Percentiles rank a stretch among this genome's conserved stretches.
Conservation (phyloP, 1,140 invertebrate genomes). For the Drosophila varians region DNA sequence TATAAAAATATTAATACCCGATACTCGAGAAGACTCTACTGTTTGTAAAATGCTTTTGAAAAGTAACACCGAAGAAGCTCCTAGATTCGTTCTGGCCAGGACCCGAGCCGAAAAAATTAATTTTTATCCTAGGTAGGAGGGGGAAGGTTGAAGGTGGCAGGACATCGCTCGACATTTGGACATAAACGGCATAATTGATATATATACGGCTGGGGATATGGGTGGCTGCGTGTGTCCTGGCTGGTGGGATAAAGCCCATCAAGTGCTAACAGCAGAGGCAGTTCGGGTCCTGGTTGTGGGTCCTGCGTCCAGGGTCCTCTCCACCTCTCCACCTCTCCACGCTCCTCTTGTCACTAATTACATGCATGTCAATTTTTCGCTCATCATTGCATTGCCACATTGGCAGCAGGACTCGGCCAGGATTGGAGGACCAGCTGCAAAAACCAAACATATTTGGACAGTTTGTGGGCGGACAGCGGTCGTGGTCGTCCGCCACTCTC, state of each 20-base stretch:
- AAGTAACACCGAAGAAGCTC: not conserved
- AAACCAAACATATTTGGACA: conserved; percentile 78
- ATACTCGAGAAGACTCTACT: no score
- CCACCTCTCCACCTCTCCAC: no score
- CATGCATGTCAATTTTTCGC: conserved; percentile 79
- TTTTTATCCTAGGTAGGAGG: conserved; percentile 20
- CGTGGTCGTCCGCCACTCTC: conserved; percentile 1
- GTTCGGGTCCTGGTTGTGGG: conserved; percentile 4
- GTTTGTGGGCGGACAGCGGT: conserved; percentile 57
- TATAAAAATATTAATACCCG: no score
- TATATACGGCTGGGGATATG: conserved; percentile 18
- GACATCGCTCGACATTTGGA: conserved; percentile 35
- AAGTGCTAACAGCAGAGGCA: conserved; percentile 34
- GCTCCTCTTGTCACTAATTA: conserved; percentile 74
- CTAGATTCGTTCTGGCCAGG: conserved; percentile 6
- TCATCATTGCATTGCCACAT: conserved; percentile 65
- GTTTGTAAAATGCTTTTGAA: no score
- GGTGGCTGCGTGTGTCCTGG: conserved; percentile 4
- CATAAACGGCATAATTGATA: conserved; percentile 78
- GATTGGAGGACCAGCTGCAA: conserved; percentile 33
- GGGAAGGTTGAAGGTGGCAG: not conserved
- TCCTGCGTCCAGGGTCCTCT: conserved; percentile 37
- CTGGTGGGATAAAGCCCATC: conserved; percentile 49
- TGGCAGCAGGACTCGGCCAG: conserved; percentile 23
- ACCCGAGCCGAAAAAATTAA: conserved; percentile 52